Conservation (phyloP, 2,797 vertebrate species). For the Harpia harpyja region DNA sequence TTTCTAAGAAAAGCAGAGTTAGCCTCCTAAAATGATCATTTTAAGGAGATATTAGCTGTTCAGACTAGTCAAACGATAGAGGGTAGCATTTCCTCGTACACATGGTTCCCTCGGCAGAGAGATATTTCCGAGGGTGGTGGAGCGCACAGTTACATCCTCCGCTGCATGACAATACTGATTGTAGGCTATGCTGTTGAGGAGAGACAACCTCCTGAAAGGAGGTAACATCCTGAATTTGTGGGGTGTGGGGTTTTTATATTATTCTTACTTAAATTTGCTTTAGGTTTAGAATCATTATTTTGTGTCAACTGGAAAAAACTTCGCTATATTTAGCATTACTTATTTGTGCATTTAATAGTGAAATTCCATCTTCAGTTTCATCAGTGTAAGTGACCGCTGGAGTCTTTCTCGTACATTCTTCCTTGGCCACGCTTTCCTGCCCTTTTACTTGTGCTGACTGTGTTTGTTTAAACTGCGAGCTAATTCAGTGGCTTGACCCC, state of each 20-base stretch:
- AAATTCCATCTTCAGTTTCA: not conserved
- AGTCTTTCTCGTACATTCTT: not conserved
- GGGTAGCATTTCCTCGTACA: slow-evolving; percentile 48
- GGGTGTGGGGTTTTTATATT: not conserved
- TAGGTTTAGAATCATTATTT: not conserved
- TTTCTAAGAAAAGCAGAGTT: not conserved
- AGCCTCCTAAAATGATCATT: not conserved
- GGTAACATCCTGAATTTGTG: not conserved
- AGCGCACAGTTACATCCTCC: not conserved
- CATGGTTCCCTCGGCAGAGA: not conserved
- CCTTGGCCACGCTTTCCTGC: not conserved
- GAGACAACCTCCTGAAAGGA: not conserved
- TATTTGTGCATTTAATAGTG: not conserved
- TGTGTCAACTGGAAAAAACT: not conserved
- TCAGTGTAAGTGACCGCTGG: not conserved
- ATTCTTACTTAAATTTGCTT: not conserved
- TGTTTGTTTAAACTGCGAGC: not conserved
- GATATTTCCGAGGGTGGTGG: not conserved
- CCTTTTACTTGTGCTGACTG: not conserved
- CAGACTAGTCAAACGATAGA: slow-evolving; percentile 7
- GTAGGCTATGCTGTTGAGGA: not conserved
- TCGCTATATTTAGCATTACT: not conserved
- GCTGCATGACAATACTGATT: not conserved
- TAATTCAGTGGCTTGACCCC: not conserved
- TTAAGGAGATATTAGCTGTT: not conserved